Evolutionary conservation across 2,113 vertebrate genomes (phyloP).

Genomic region (Castor canadensis): DNA sequence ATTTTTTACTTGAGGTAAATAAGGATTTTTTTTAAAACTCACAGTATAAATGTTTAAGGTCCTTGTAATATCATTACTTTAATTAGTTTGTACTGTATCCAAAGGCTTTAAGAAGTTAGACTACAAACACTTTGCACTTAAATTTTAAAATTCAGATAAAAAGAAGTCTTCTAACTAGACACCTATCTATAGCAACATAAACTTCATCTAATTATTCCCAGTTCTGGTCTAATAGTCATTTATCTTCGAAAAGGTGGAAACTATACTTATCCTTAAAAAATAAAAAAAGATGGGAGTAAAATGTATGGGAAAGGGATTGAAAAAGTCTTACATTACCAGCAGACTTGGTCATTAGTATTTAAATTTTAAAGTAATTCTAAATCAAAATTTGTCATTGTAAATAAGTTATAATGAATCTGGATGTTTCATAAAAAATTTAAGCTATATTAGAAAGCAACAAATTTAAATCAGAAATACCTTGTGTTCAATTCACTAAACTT

Average conservation of each 20-base stretch:
- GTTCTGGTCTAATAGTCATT: not conserved
- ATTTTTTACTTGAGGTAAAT: constrained; percentile 45
- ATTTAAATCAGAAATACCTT: constrained; percentile 37
- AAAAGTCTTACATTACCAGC: not conserved
- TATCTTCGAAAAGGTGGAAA: constrained; percentile 35
- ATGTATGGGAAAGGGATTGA: not conserved
- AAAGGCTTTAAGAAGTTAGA: constrained; percentile 17
- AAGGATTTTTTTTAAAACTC: constrained; percentile 19
- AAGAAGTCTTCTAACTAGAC: not conserved
- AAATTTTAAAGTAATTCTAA: constrained; percentile 35
- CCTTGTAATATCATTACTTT: constrained; percentile 31
- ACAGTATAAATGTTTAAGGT: constrained; percentile 32
- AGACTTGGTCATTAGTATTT: constrained; percentile 21
- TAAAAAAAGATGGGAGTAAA: not conserved
- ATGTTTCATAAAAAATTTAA: constrained; percentile 39
- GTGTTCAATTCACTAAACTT: not conserved
- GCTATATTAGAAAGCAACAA: constrained; percentile 25
- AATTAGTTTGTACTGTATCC: not conserved
- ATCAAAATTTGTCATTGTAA: constrained; percentile 1
- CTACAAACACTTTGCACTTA: not conserved
- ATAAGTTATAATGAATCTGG: not conserved
- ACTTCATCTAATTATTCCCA: not conserved
- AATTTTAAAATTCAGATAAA: constrained; percentile 45
- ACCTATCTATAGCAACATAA: not conserved
- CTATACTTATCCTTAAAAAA: not conserved